Conservation (phyloP, 2,797 vertebrate species). For the Enteromius treurensis region DNA sequence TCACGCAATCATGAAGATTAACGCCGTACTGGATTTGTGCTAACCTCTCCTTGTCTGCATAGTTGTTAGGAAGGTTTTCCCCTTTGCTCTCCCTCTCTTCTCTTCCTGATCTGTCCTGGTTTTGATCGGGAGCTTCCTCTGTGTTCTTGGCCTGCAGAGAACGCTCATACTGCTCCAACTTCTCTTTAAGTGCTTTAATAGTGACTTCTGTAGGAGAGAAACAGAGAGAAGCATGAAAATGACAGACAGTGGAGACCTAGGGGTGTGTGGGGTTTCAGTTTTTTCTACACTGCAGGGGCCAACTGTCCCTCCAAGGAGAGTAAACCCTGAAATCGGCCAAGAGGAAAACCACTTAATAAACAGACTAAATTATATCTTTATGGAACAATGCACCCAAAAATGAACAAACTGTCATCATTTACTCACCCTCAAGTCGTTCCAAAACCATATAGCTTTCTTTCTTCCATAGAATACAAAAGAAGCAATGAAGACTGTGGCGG, state of each 20-base stretch:
- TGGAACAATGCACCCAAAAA: not conserved
- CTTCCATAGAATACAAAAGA: not conserved
- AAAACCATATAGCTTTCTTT: not conserved
- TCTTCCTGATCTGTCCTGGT: constrained; percentile 70
- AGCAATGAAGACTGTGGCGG: not conserved
- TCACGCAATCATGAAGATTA: not conserved
- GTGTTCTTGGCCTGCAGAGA: constrained; percentile 84
- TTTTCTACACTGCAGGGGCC: not conserved
- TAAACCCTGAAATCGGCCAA: not conserved
- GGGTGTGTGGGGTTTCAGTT: constrained; percentile 2
- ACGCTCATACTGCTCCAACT: constrained; percentile 88
- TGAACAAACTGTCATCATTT: constrained; percentile 1
- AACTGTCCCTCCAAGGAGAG: not conserved
- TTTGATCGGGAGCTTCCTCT: constrained; percentile 84
- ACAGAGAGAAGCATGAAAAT: constrained; percentile 37
- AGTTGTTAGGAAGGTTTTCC: constrained; percentile 86
- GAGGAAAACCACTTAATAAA: not conserved
- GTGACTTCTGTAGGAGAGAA: constrained; percentile 81
- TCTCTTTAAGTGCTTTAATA: constrained; percentile 92
- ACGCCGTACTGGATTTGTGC: not conserved
- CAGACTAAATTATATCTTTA: constrained; percentile 3
- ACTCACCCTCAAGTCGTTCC: not conserved
- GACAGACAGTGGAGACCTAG: constrained; percentile 8
- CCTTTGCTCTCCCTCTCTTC: constrained; percentile 73
- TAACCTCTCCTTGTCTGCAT: constrained; percentile 87